Conservation (phyloP, 2,888 invertebrate species). For the Drosophila ezoana region DNA sequence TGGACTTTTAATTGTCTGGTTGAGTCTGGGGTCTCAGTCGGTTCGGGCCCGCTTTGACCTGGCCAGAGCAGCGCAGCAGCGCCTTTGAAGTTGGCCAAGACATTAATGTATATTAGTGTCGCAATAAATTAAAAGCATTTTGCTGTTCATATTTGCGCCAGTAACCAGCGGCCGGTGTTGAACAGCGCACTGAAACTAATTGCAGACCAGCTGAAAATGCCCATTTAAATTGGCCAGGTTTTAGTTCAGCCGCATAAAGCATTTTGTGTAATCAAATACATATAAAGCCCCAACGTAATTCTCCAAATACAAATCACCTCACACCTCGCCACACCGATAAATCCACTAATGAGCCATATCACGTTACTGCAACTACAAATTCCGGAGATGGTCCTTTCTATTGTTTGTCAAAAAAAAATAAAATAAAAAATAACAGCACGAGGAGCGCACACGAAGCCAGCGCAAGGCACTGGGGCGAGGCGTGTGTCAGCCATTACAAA, state of each 20-base stretch:
- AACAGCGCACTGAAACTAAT: conserved; percentile 74
- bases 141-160: conserved; percentile 76
- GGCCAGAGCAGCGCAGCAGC: conserved; percentile 14
- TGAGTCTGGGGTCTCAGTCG: conserved; percentile 24
- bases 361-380: conserved; percentile 56
- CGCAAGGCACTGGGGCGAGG: conserved; percentile 3
- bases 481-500: conserved; percentile 28
- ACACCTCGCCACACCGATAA: conserved; percentile 16
- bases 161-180: conserved; percentile 10
- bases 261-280: conserved; percentile 67
- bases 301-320: conserved; percentile 14
- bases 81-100: conserved; percentile 69
- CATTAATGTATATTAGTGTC: conserved; percentile 81
- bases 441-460: conserved; percentile 20
- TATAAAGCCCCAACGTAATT: conserved; percentile 21
- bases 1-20: conserved; percentile 75
- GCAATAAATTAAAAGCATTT: conserved; percentile 81
- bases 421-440: conserved; percentile 10
- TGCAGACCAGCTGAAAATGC: conserved; percentile 56
- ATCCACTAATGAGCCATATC: conserved; percentile 73
- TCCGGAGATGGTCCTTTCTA: conserved; percentile 27
- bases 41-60: conserved; percentile 36
- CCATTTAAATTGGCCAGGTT: conserved; percentile 53
- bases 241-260: conserved; percentile 35
- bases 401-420: conserved; percentile 26